A percentile compares a stretch with the other conserved stretches of the same genome.
phyloP scores from a whole-genome alignment of 2,113 vertebrate species.

The Pelodiscus sinensis region DNA sequence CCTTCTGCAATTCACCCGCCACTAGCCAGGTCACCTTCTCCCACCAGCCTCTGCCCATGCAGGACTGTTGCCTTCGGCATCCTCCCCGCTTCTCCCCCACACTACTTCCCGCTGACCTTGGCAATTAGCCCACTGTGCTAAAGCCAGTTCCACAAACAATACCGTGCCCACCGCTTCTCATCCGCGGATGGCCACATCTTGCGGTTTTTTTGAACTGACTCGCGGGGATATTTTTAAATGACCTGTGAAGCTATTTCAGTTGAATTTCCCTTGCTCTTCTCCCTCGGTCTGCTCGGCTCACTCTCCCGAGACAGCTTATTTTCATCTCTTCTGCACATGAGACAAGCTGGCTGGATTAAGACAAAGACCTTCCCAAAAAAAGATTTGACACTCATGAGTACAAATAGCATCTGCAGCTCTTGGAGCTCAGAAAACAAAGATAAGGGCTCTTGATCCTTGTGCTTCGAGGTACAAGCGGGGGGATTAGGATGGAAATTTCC shows the following conservation, averaged over 20 bases:
- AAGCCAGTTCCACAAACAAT: constrained; percentile 4
- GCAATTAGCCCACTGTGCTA: not conserved
- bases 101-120: not conserved
- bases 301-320: constrained; percentile 38
- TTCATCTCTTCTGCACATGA: constrained; percentile 49
- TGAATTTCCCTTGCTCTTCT: constrained; percentile 47
- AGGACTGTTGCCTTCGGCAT: not conserved
- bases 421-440: rapidly evolving
- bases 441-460: not conserved
- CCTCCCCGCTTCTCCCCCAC: not conserved
- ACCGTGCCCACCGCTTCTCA: constrained; percentile 56
- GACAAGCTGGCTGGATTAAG: constrained; percentile 25
- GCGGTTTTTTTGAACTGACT: constrained; percentile 57
- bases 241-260: constrained; percentile 71
- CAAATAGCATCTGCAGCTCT: not conserved
- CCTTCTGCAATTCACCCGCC: not conserved
- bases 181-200: constrained; percentile 45
- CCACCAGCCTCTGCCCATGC: rapidly evolving
- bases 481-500: not conserved
- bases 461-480: not conserved
- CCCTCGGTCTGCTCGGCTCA: constrained; percentile 16
- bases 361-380: constrained; percentile 18
- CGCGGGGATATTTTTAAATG: constrained; percentile 71
- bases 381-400: not conserved
- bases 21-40: rapidly evolving